These are phyloP conservation scores for Drosophila arizonae DNA, from an alignment of 1,140 invertebrate species.

Conservation along the genomic window DNA sequence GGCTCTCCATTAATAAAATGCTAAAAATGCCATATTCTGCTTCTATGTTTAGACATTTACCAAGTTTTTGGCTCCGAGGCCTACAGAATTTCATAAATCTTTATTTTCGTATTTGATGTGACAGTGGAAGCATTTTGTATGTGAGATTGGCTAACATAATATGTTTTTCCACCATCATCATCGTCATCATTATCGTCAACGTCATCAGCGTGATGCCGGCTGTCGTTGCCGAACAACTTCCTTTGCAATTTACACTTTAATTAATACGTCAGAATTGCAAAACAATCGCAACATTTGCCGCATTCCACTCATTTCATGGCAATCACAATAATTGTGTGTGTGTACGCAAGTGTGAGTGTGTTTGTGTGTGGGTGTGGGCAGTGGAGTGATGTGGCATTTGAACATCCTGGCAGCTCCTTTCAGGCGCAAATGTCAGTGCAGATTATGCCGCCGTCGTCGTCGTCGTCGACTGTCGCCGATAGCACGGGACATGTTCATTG, in stretches of 20 bases:
- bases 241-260: slow-evolving; percentile 50
- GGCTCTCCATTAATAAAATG: too few species aligned
- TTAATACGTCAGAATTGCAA: slow-evolving; percentile 35
- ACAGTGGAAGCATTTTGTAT: too few species aligned
- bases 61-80: too few species aligned
- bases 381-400: not conserved
- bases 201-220: slow-evolving; percentile 6
- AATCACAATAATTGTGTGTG: not conserved
- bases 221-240: slow-evolving; percentile 38
- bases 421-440: slow-evolving; percentile 53
- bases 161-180: not conserved
- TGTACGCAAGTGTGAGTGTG: not conserved
- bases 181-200: not conserved
- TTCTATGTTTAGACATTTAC: too few species aligned
- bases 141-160: too few species aligned
- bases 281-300: slow-evolving; percentile 12
- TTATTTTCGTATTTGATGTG: too few species aligned
- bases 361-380: not conserved
- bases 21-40: too few species aligned
- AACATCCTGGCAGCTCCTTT: slow-evolving; percentile 16
- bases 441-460: slow-evolving; percentile 45
- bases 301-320: not conserved
- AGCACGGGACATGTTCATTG: slow-evolving; percentile 70
- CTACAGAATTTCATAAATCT: too few species aligned
- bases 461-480: slow-evolving; percentile 41